Evolutionary conservation across 2,888 invertebrate species (phyloP).

Genomic region (Xylota sylvarum): DNA sequence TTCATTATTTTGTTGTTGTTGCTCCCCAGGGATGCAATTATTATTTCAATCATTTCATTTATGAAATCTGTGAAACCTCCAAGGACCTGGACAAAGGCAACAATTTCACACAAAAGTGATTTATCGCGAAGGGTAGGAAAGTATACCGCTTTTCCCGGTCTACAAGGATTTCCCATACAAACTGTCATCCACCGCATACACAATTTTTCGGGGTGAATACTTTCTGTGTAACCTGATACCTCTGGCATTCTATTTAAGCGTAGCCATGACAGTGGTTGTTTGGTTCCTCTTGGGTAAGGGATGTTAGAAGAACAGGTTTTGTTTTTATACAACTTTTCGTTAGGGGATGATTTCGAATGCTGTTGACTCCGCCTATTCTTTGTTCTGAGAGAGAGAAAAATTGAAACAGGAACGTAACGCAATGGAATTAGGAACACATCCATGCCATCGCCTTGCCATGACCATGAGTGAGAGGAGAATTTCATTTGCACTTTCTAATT

Average conservation of each 20-base stretch:
- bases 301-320: slow-evolving; percentile 55
- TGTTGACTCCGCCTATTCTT: slow-evolving; percentile 62
- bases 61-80: slow-evolving; percentile 57
- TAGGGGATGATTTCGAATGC: slow-evolving; percentile 60
- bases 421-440: slow-evolving; percentile 26
- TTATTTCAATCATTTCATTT: slow-evolving; percentile 69
- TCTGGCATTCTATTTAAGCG: slow-evolving; percentile 50
- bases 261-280: slow-evolving; percentile 72
- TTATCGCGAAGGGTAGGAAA: slow-evolving; percentile 37
- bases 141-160: slow-evolving; percentile 1
- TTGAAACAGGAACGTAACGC: slow-evolving; percentile 37
- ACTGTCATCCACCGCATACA: slow-evolving; percentile 20
- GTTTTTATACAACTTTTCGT: not conserved
- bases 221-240: slow-evolving; percentile 63
- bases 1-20: slow-evolving; percentile 34
- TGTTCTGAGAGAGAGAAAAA: not conserved
- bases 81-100: slow-evolving; percentile 30
- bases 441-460: too few relatives aligned
- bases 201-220: slow-evolving; percentile 52
- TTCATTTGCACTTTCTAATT: slow-evolving; percentile 75
- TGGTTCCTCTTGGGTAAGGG: slow-evolving; percentile 32
- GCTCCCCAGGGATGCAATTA: slow-evolving; percentile 76
- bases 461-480: slow-evolving; percentile 24
- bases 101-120: slow-evolving; percentile 54
- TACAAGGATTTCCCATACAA: not conserved